Evolutionary conservation across 2,113 vertebrate species (phyloP).

Genomic region (Trematocara stigmaticum): DNA sequence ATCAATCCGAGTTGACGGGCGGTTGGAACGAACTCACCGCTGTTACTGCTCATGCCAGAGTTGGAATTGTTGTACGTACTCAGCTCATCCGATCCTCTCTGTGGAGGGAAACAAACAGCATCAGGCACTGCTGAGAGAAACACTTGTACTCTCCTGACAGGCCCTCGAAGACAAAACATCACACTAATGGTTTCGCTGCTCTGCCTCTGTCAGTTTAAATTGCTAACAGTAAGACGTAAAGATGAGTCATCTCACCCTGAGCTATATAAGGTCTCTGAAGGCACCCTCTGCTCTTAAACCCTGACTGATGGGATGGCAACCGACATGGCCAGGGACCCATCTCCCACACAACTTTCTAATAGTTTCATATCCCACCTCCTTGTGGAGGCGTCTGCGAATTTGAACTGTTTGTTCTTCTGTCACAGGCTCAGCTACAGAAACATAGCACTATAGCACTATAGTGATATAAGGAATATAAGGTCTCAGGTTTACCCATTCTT

Average conservation of each 20-base stretch:
- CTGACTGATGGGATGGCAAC: conserved; percentile 63
- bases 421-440: conserved; percentile 15
- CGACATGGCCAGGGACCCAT: conserved; percentile 50
- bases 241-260: conserved; percentile 64
- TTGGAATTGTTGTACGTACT: conserved; percentile 95
- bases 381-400: conserved; percentile 46
- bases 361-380: conserved; percentile 27
- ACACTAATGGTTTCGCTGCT: neutral
- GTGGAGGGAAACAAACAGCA: conserved; percentile 25
- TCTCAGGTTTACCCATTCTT: neutral
- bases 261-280: conserved; percentile 53
- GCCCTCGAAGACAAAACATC: conserved; percentile 29
- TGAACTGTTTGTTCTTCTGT: conserved; percentile 63
- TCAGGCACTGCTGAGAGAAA: neutral
- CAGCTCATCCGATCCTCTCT: conserved; percentile 98
- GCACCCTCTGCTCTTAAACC: conserved; percentile 52
- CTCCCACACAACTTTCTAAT: conserved; percentile 58
- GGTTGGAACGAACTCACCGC: conserved; percentile 81
- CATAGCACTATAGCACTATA: conserved; percentile 7
- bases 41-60: conserved; percentile 91
- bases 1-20: neutral
- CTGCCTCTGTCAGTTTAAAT: conserved; percentile 62
- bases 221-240: conserved; percentile 66
- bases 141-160: conserved; percentile 14
- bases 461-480: neutral